Conservation (phyloP, 2,113 vertebrate genomes). For the Coryphaenoides rupestris region DNA sequence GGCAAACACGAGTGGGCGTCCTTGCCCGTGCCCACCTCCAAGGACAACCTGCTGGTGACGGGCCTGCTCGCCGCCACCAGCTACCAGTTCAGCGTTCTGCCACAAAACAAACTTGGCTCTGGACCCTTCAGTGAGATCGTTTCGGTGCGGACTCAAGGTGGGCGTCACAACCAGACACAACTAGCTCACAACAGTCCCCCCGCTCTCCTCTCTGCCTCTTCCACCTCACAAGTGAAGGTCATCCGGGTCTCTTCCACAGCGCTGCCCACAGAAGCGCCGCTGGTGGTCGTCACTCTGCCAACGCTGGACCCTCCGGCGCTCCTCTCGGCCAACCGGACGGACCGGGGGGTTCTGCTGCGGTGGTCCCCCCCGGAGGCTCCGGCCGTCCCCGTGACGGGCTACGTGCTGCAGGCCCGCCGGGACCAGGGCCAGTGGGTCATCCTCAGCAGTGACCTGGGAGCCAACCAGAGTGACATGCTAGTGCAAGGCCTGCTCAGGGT, state of each 20-base stretch:
- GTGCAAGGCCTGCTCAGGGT: slow-evolving; percentile 90
- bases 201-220: too few relatives aligned
- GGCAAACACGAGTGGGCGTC: slow-evolving; percentile 91
- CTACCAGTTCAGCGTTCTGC: slow-evolving; percentile 94
- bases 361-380: slow-evolving; percentile 78
- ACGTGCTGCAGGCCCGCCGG: slow-evolving; percentile 82
- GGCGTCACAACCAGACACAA: slow-evolving; percentile 29
- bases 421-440: slow-evolving; percentile 83
- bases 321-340: slow-evolving; percentile 79
- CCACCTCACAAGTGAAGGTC: too few relatives aligned
- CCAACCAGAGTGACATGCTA: slow-evolving; percentile 78
- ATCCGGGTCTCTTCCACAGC: slow-evolving; percentile 42
- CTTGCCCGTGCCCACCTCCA: slow-evolving; percentile 79
- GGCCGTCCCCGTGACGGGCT: slow-evolving; percentile 75
- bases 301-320: slow-evolving; percentile 77
- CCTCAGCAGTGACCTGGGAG: slow-evolving; percentile 75
- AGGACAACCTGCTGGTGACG: slow-evolving; percentile 79
- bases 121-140: slow-evolving; percentile 95
- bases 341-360: slow-evolving; percentile 77
- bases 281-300: slow-evolving; percentile 53
- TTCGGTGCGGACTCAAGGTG: slow-evolving; percentile 82
- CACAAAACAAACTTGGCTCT: slow-evolving; percentile 94
- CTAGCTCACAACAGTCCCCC: too few relatives aligned
- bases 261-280: slow-evolving; percentile 75
- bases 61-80: slow-evolving; percentile 78